A percentile compares a stretch with the other conserved stretches of the same genome.
Conservation (phyloP, 2,888 invertebrate species). For the Automeris io region DNA sequence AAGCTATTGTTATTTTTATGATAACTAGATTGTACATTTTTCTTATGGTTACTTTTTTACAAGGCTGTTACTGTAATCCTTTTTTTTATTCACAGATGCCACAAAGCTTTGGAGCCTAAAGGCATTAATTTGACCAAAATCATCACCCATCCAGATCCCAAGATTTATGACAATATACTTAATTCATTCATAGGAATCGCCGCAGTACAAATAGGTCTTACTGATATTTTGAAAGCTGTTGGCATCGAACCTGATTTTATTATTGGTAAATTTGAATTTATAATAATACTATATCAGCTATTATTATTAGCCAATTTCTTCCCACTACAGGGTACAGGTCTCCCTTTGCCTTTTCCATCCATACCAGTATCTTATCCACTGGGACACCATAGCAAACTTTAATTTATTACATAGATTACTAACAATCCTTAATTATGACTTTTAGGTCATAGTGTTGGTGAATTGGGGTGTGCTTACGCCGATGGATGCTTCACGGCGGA, state of each 20-base stretch:
- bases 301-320: too few species aligned
- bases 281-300: too few species aligned
- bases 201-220: constrained; percentile 79
- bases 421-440: too few species aligned
- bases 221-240: constrained; percentile 68
- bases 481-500: constrained; percentile 93
- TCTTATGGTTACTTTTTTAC: too few species aligned
- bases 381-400: too few species aligned
- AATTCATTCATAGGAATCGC: constrained; percentile 86
- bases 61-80: background rate
- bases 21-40: too few species aligned
- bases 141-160: constrained; percentile 78
- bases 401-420: too few species aligned
- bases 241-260: constrained; percentile 67
- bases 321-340: too few species aligned
- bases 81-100: constrained; percentile 54
- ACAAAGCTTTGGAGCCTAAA: constrained; percentile 78
- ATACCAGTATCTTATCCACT: too few species aligned
- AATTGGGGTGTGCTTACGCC: constrained; percentile 96
- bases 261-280: constrained; percentile 63
- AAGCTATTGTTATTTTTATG: too few species aligned
- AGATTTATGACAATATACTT: constrained; percentile 81
- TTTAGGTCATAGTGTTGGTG: constrained; percentile 94
- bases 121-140: constrained; percentile 81
- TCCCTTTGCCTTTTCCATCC: too few species aligned